These are phyloP conservation scores for Tyto alba DNA, from an alignment of 2,113 vertebrate genomes.

Conservation along the genomic window DNA sequence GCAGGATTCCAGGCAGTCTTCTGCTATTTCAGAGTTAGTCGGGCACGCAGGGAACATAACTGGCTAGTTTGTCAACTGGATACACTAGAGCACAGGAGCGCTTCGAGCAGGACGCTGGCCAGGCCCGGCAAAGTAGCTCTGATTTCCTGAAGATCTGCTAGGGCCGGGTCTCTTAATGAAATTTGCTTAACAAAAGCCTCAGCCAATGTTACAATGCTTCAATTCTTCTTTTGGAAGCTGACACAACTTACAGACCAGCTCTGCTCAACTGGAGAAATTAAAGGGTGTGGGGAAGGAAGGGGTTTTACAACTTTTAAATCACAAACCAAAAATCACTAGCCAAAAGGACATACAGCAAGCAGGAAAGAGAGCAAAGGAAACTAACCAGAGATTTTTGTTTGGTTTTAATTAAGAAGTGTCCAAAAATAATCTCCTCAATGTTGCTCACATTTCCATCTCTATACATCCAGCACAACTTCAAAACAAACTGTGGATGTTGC, in stretches of 20 bases:
- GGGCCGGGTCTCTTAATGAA: slow-evolving; percentile 67
- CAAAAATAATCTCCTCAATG: not conserved
- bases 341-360: not conserved
- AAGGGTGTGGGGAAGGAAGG: not conserved
- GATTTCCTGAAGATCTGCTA: slow-evolving; percentile 48
- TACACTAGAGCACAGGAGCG: not conserved
- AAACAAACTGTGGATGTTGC: slow-evolving; percentile 8
- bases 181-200: slow-evolving; percentile 74
- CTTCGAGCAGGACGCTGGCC: not conserved
- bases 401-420: not conserved
- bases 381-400: not conserved
- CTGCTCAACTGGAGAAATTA: slow-evolving; percentile 15
- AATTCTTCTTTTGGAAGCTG: slow-evolving; percentile 67
- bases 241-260: slow-evolving; percentile 47
- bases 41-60: not conserved
- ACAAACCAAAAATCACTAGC: not conserved
- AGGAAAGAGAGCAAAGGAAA: not conserved
- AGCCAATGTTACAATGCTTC: slow-evolving; percentile 51
- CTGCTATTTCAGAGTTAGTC: not conserved
- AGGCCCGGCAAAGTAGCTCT: slow-evolving; percentile 53
- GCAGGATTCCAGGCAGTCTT: not conserved
- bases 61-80: slow-evolving; percentile 12
- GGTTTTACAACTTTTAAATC: not conserved
- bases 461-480: slow-evolving; percentile 28
- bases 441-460: slow-evolving; percentile 46